A percentile compares a stretch with the other conserved stretches of the same genome.
These are phyloP conservation scores for Vanessa atalanta DNA, from an alignment of 1,140 invertebrate genomes.

Conservation along the genomic window DNA sequence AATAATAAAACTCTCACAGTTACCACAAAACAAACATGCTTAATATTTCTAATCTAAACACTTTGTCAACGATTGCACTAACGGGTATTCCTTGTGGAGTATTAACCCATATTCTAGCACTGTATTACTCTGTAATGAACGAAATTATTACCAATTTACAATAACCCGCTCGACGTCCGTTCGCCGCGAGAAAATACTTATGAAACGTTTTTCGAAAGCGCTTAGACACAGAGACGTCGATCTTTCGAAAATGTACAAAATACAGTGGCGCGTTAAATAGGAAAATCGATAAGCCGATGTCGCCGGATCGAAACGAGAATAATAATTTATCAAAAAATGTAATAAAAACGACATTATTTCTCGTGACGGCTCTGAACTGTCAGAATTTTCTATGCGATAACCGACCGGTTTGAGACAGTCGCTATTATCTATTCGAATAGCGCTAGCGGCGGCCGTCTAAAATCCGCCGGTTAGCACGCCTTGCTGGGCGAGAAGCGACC, in stretches of 20 bases:
- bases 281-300: constrained; percentile 77
- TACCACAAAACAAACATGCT: constrained; percentile 44
- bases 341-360: constrained; percentile 81
- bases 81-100: constrained; percentile 32
- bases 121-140: constrained; percentile 76
- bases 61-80: constrained; percentile 32
- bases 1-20: constrained; percentile 55
- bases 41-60: constrained; percentile 31
- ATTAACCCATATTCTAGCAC: constrained; percentile 77
- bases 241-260: constrained; percentile 75
- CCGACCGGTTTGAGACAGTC: constrained; percentile 51
- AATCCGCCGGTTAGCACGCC: constrained; percentile 58
- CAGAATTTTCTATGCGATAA: constrained; percentile 75
- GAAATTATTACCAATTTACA: constrained; percentile 77
- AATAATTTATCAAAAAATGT: constrained; percentile 81
- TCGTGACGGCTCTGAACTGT: constrained; percentile 75
- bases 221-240: constrained; percentile 64
- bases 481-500: constrained; percentile 56
- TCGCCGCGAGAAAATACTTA: constrained; percentile 69
- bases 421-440: constrained; percentile 16
- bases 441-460: constrained; percentile 34
- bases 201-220: constrained; percentile 78
- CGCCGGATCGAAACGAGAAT: constrained; percentile 73
- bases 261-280: constrained; percentile 72
- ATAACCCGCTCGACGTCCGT: constrained; percentile 70